Evolutionary conservation across 2,797 vertebrate species (phyloP).

Genomic region (Rhinoraja longicauda): DNA sequence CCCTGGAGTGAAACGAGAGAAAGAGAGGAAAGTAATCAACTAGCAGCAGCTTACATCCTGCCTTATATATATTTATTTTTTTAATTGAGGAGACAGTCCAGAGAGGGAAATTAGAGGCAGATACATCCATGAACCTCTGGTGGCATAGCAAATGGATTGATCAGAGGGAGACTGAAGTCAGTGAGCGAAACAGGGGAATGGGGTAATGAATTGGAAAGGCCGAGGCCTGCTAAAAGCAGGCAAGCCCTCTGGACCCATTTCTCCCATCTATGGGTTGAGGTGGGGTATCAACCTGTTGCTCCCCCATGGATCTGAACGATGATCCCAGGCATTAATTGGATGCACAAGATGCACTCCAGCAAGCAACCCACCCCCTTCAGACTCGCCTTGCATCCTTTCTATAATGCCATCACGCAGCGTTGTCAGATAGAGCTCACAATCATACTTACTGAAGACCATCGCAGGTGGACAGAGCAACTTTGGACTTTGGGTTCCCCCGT

Average conservation of each 20-base stretch:
- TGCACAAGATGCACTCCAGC: not conserved
- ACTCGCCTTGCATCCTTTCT: not conserved
- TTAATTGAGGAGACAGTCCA: no score
- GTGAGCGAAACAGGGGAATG: not conserved
- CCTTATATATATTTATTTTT: no score
- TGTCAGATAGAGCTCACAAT: not conserved
- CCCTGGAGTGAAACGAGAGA: no score
- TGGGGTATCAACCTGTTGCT: not conserved
- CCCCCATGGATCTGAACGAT: not conserved
- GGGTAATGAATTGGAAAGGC: no score
- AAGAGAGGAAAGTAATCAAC: no score
- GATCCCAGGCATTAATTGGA: no score
- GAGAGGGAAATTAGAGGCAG: no score
- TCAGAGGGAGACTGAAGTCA: not conserved
- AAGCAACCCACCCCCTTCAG: not conserved
- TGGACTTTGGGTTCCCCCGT: slow-evolving; percentile 76
- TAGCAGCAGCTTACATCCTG: not conserved
- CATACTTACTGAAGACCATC: slow-evolving; percentile 91
- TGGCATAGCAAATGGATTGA: not conserved
- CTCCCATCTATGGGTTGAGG: not conserved
- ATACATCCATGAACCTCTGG: no score
- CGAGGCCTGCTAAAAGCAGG: no score
- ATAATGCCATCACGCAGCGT: not conserved
- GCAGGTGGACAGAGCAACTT: slow-evolving; percentile 86
- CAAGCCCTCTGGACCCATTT: no score